Evolutionary conservation across 2,888 invertebrate genomes (phyloP).

Genomic region (Agriotes lineatus): DNA sequence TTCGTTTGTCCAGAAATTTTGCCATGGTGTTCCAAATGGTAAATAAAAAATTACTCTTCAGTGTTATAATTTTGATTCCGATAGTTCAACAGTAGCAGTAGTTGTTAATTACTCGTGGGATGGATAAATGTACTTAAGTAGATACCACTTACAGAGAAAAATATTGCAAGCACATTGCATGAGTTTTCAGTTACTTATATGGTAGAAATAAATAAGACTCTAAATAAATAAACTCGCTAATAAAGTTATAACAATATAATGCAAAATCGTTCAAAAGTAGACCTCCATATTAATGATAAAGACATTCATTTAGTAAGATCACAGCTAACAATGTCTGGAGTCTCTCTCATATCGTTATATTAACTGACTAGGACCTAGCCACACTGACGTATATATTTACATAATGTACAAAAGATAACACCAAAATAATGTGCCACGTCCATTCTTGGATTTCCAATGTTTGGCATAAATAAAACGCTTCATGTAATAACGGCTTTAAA

Average conservation of each 20-base stretch:
- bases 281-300: conserved; percentile 49
- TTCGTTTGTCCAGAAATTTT: too few relatives aligned
- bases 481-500: not conserved
- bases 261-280: conserved; percentile 42
- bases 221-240: conserved; percentile 29
- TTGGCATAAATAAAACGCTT: conserved; percentile 21
- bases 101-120: conserved; percentile 9
- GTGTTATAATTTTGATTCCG: conserved; percentile 12
- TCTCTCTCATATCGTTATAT: conserved; percentile 57
- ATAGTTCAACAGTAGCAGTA: not conserved
- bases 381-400: conserved; percentile 51
- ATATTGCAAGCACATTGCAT: conserved; percentile 47
- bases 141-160: conserved; percentile 41
- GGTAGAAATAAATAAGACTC: conserved; percentile 31
- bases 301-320: conserved; percentile 59
- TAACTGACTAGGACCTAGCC: conserved; percentile 48
- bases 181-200: conserved; percentile 36
- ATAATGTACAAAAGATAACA: conserved; percentile 41
- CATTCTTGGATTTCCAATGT: conserved; percentile 8
- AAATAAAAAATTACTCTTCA: too few relatives aligned
- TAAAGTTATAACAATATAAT: conserved; percentile 29
- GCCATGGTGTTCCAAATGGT: too few relatives aligned
- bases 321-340: conserved; percentile 65
- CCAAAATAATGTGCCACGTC: conserved; percentile 12
- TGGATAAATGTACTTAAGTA: conserved; percentile 41